Evolutionary conservation across 2,888 invertebrate genomes (phyloP), one percentile per base, ranked within the genome.

Genomic region (Graphium colonna): DNA sequence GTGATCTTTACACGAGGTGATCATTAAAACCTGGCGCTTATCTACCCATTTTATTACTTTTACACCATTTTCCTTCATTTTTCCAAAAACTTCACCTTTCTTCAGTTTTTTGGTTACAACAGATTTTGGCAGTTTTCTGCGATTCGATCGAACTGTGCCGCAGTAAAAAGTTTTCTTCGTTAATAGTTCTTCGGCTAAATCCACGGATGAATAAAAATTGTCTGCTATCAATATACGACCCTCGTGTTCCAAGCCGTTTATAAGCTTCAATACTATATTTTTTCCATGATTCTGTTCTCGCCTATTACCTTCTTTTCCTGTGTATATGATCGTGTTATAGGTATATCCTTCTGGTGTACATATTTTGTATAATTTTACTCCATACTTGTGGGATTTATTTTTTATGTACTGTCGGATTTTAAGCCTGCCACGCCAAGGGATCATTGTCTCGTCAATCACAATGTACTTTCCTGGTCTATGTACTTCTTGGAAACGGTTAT

Each of bases 361-460:
- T 15, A 57, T 31, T 16, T 56, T 60, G 13, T 56, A 57, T 9
- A 57, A 26, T 36, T 57, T 60, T 1, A 57, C 45, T 13, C 52
- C 52, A 12, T 57, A 57, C 13, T 26, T 40, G 26, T 59, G 59
- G 1, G 56, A 45, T 51, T 57, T 60, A 41, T 57, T 60, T 50
- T 70, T 66, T 5, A 75, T 71, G 36, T 69, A 71, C 57, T 78
- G 74, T 5, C 71, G 46, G 51, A 70, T 67, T 41, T 44, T 58
- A 17, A 74, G 49, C 12, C 36, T 36, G n/a, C 12, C 36, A 3
- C 36, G 36, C n/a, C 13, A 36, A 7, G 36, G 36, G 1, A 36
- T 12, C 12, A 36, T 36, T 12, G 12, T 3, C 12, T 36, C 36
- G 12, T 36, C 36, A 12, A 12, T 12, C 12, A 36, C 36, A 1